phyloP scores from a whole-genome alignment of 2,797 vertebrate genomes.

The Sphaeramia orbicularis region DNA sequence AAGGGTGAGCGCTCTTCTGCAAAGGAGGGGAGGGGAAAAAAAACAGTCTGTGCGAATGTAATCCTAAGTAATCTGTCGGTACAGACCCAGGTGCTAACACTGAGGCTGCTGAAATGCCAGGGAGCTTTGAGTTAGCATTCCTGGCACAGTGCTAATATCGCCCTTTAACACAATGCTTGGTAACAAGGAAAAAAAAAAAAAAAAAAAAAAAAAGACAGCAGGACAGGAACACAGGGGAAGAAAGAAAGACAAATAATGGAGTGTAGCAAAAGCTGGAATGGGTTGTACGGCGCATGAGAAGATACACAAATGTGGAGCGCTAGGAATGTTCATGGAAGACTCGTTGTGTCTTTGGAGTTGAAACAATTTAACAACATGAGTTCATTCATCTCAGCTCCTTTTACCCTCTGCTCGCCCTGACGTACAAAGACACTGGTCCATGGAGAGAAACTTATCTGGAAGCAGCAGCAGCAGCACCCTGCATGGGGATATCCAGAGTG shows the following conservation, averaged over 20 bases:
- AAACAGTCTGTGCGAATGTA: constrained; percentile 52
- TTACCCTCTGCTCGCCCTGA: constrained; percentile 59
- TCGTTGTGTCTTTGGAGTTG: constrained; percentile 58
- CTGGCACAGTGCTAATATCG: constrained; percentile 79
- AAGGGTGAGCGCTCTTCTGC: constrained; percentile 54
- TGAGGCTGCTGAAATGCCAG: constrained; percentile 71
- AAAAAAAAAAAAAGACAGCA: constrained; percentile 27
- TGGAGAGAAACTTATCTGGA: constrained; percentile 77
- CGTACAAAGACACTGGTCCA: constrained; percentile 75
- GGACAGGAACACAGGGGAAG: constrained; percentile 11
- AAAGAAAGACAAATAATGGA: constrained; percentile 33
- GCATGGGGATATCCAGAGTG: constrained; percentile 21
- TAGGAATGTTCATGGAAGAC: constrained; percentile 55
- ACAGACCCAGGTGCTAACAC: constrained; percentile 68
- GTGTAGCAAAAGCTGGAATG: constrained; percentile 22
- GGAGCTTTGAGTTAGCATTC: constrained; percentile 73
- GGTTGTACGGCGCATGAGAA: constrained; percentile 8
- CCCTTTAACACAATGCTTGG: constrained; percentile 71
- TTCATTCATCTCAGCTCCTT: constrained; percentile 64
- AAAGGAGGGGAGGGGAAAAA: constrained; percentile 9
- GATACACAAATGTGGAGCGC: constrained; percentile 30
- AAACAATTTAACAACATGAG: constrained; percentile 76
- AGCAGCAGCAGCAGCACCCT: constrained; percentile 71
- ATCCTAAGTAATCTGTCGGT: constrained; percentile 78
- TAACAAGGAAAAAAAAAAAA: constrained; percentile 50